Evolutionary conservation across 2,888 invertebrate genomes (phyloP), one percentile per base, ranked within the genome.

Genomic region (Daptonema setosum): DNA sequence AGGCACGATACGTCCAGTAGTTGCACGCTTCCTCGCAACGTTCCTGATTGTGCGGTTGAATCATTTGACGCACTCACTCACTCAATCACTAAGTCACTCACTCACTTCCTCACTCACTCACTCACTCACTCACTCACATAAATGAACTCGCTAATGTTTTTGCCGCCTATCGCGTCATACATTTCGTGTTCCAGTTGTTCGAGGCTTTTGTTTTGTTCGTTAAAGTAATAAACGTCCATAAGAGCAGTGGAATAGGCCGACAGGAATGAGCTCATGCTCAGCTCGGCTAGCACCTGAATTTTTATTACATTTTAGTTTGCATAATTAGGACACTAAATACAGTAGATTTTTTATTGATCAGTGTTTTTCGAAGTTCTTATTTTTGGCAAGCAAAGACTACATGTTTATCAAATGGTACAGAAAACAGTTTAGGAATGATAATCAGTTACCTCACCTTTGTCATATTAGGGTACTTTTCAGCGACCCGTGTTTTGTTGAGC

Each of bases 221-320:
- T 28, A n/a, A 54, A 54, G 43, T 54, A 54, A 43, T 11, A n/a
- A 1, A 54, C 17, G 24, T 54, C 54, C 47, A 47, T 47, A 20
- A 54, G 45, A 2, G 45, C n/a, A 28, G 47, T 47, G n/a, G 28
- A 28, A 45, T 52, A 56, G 41, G 52, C 56, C n/a, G 52, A 52
- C 24, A 52, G n/a, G 45, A 56, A 56, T 28, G 43, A 43, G 52
- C 20, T 35, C 28, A 52, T 35, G 28, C 43, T 45, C 28, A 56
- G 51, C 45, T 56, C 56, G 20, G 52, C 45, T 28, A 45, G n/a
- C n/a, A n/a, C n/a, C n/a, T n/a, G n/a, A 2, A 3, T 14, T 20
- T n/a, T 20, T 3, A 3, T 35, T 26, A 41, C 41, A 41, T 14
- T 14, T 41, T 41, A 20, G 41, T 41, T 41, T 41, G 41, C 11